Evolutionary conservation across 2,113 vertebrate species (phyloP), one percentile per base, ranked within the genome.

Genomic region (Bucco capensis): DNA sequence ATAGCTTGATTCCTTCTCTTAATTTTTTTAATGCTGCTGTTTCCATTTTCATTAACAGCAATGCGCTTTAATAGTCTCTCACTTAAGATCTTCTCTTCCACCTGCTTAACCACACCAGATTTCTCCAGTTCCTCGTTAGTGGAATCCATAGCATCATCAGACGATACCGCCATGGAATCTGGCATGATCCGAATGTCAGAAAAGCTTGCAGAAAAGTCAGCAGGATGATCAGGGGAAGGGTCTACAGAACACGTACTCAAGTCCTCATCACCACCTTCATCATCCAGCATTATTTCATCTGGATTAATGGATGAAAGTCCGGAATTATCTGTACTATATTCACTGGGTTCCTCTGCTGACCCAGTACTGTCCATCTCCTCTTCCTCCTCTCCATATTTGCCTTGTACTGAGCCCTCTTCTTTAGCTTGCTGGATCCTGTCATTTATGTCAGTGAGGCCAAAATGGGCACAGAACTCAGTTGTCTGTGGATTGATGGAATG

Each of bases 1-100:
- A 99, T 99, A 61, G 97, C 97, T 97, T 99, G 99, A 96, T 99
- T 99, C 85, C 99, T 97, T 76, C 99, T 98, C 96, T 99, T 99
- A 90, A 99, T 99, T 85, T 95, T 97, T 74, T 98, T 98, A 21
- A 97, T 96, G 3, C 96, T 77, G 16, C 83, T 92, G 40, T 96
- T 96, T 35, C 97, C 97, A 3, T 96, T 96, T 14, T 84, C 97
- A 6, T 86, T 93, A 58, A 98, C 98, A 16, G 97, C 96, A 49
- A 96, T 94, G 35, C 99, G 98, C 89, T 99, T 99, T 19, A 98
- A 64, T 0, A 97, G 74, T 42, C 97, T 97, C 10, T 96, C 93
- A 1, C 62, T 76, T 12, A 90, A 78, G 23, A 86, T 96, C 56
- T 93, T 96, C 28, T 97, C 95, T 67, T 86, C 96, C 5, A 31